phyloP scores from a whole-genome alignment of 2,888 invertebrate genomes.

The Mechanitis mazaeus region DNA sequence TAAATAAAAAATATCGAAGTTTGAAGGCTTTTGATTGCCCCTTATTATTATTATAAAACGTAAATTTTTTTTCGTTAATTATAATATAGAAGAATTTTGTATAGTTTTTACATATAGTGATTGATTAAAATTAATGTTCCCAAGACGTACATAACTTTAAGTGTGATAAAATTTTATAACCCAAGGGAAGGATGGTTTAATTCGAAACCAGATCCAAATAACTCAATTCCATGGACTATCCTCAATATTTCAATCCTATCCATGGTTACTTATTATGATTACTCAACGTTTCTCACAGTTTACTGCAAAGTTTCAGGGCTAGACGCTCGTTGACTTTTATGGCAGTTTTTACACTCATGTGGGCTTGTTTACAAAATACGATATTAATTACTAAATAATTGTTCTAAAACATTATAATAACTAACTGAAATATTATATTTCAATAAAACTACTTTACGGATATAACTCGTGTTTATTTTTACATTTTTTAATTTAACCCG shows the following conservation, averaged over 20 bases:
- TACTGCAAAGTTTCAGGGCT: constrained; percentile 41
- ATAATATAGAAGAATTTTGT: too few relatives aligned
- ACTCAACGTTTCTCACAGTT: constrained; percentile 31
- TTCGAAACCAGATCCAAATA: constrained; percentile 2
- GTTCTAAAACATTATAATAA: not conserved
- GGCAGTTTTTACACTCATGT: constrained; percentile 56
- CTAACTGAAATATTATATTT: not conserved
- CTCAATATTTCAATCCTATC: constrained; percentile 26
- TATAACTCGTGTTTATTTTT: too few relatives aligned
- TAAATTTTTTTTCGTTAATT: too few relatives aligned
- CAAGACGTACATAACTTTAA: not conserved
- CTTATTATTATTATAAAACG: too few relatives aligned
- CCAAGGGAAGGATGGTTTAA: not conserved
- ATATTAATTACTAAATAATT: not conserved
- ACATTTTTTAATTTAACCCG: too few relatives aligned
- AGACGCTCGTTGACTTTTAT: constrained; percentile 58
- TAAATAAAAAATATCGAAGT: too few relatives aligned
- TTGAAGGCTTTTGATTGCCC: too few relatives aligned
- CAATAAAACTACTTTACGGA: too few relatives aligned
- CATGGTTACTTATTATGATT: constrained; percentile 42
- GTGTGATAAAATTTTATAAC: not conserved
- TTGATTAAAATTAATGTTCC: too few relatives aligned
- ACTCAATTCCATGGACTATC: constrained; percentile 4
- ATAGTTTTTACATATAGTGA: too few relatives aligned
- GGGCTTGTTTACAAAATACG: constrained; percentile 13